Evolutionary conservation across 2,797 vertebrate species (phyloP), one percentile per base, ranked within the genome.

Genomic region (Caiman crocodilus): DNA sequence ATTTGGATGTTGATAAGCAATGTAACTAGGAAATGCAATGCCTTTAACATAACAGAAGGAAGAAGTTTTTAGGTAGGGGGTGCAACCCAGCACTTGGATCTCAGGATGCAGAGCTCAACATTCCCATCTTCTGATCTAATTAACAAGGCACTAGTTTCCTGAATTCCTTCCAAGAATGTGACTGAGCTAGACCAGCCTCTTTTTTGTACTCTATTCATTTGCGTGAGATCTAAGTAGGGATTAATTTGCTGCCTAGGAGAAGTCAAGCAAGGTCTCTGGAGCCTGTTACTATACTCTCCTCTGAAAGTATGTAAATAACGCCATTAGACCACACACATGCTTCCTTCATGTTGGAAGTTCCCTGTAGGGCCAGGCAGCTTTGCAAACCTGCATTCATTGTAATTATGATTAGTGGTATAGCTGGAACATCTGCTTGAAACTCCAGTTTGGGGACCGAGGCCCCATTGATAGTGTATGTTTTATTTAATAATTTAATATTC

Each of bases 401-500:
- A 7, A 0, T 81, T 61, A 59, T 75, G 61, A 15, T 13, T 59
- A 42, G 30, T 82, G 57, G 9, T 28, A 17, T 14, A 80, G 56
- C 1, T 8, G 28, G n/a, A 61, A 25, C 82, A 61, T 42, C 26
- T 58, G 32, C 25, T 18, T 61, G 59, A 78, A 88, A 4, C 25
- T 71, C 35, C n/a, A 5, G 14, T 18, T 26, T 23, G 50, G 35
- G 67, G 69, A 73, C 14, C 15, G 23, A 14, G 23, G 35, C 69
- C 60, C 55, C 2, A 73, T 81, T 42, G 7, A 0, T 26, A 55
- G 35, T 32, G 84, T 74, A 61, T 76, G 35, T 16, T 20, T 25
- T 6, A 1, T 1, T 0, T 2, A 67, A 57, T 0, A 0, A 32
- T 21, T 61, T 2, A 80, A 86, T 2, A 8, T 42, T 87, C 28